Percentiles rank a stretch among this genome's conserved stretches.
Evolutionary conservation across 2,888 invertebrate genomes (phyloP).

Genomic region (Gastracanthus pulcherrimus): DNA sequence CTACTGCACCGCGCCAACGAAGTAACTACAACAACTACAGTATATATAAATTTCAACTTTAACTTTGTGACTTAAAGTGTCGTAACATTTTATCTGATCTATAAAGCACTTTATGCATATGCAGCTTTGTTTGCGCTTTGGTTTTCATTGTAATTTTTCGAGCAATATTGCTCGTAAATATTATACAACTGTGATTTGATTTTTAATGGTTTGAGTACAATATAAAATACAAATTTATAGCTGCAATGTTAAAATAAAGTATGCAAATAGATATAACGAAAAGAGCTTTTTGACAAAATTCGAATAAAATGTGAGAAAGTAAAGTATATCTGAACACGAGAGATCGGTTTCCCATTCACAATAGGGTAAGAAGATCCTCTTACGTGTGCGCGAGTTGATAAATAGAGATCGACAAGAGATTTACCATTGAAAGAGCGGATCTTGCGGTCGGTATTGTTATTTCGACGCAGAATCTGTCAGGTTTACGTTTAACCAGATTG

Average conservation of each 20-base stretch:
- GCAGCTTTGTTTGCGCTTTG: background rate
- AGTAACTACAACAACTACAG: background rate
- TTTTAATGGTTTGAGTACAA: too few species aligned
- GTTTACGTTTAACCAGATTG: constrained; percentile 21
- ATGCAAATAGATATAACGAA: too few species aligned
- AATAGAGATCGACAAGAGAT: constrained; percentile 21
- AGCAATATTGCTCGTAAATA: background rate
- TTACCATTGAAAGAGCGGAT: background rate
- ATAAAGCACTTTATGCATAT: background rate
- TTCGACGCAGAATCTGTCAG: background rate
- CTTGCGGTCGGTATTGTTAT: background rate
- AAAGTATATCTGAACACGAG: background rate
- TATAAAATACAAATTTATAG: too few species aligned
- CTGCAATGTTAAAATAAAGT: too few species aligned
- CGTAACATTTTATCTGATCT: background rate
- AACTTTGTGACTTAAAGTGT: background rate
- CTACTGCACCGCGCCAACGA: background rate
- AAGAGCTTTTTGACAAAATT: background rate
- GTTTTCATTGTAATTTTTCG: background rate
- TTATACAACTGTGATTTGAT: background rate
- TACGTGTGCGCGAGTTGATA: background rate
- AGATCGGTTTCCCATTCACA: background rate
- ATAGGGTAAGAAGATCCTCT: constrained; percentile 6
- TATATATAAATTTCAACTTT: constrained; percentile 31
- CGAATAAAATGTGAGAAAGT: background rate